Conservation (phyloP, 2,888 invertebrate species). For the Drosophila atroscutellata region DNA sequence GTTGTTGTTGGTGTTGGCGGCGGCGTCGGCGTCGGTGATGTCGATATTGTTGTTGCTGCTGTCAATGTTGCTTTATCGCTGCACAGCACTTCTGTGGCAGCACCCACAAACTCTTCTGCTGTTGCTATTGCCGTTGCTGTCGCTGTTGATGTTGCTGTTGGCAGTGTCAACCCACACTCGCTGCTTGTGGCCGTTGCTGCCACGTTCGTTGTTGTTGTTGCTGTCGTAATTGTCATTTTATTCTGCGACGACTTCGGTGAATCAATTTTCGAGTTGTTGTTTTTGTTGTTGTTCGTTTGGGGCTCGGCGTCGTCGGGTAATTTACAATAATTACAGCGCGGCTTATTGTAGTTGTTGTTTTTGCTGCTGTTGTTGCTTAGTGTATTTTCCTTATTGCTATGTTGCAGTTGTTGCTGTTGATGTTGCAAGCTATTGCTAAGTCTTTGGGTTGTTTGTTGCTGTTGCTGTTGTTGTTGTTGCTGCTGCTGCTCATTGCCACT, state of each 20-base stretch:
- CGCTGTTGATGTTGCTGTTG: constrained; percentile 43
- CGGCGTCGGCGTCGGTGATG: constrained; percentile 41
- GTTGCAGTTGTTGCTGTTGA: constrained; percentile 60
- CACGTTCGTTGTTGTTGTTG: constrained; percentile 62
- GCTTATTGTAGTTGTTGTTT: constrained; percentile 65
- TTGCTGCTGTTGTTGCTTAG: constrained; percentile 67
- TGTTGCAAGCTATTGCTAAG: constrained; percentile 80
- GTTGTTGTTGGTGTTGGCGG: constrained; percentile 54
- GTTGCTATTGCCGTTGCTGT: constrained; percentile 31
- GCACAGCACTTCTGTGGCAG: constrained; percentile 74
- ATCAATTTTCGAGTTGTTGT: constrained; percentile 73
- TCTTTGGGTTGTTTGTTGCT: constrained; percentile 81
- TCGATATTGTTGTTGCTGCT: constrained; percentile 50
- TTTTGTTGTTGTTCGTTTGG: constrained; percentile 72
- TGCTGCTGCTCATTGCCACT: constrained; percentile 73
- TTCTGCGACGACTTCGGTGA: constrained; percentile 75
- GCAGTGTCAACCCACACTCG: constrained; percentile 78
- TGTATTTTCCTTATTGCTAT: constrained; percentile 80
- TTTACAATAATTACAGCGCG: constrained; percentile 81
- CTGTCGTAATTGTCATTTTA: constrained; percentile 79
- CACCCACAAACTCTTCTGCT: constrained; percentile 68
- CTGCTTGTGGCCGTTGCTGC: constrained; percentile 63
- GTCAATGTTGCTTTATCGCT: constrained; percentile 75
- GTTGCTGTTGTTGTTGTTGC: constrained; percentile 45
- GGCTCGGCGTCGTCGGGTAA: constrained; percentile 75